phyloP scores from a whole-genome alignment of 1,140 invertebrate species.

The Aphaenogaster floridana region DNA sequence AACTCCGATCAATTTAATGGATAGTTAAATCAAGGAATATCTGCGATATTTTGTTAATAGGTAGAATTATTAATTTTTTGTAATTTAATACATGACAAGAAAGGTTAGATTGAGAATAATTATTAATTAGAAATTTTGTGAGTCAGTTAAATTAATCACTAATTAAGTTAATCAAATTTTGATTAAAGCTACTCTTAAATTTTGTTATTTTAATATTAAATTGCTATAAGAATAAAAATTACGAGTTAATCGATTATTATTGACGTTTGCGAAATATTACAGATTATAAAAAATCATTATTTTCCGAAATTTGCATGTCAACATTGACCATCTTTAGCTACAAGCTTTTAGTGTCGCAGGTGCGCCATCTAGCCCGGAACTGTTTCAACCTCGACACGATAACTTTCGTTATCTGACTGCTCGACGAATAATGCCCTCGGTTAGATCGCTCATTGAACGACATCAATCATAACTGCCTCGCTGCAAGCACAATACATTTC shows the following conservation, averaged over 20 bases:
- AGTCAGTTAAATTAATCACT: background rate
- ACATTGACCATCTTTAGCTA: background rate
- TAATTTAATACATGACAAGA: background rate
- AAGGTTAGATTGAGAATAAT: background rate
- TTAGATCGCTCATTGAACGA: slow-evolving; percentile 30
- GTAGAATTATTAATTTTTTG: background rate
- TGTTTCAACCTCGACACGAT: slow-evolving; percentile 27
- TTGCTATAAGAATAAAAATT: background rate
- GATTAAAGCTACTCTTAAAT: background rate
- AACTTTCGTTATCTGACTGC: slow-evolving; percentile 40
- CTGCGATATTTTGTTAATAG: background rate
- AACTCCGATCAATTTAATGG: slow-evolving; percentile 5
- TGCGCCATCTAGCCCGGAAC: slow-evolving; percentile 35
- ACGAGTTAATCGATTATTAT: background rate
- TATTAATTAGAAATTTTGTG: background rate
- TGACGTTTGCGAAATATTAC: background rate
- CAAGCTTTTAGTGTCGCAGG: background rate
- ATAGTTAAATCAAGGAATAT: background rate
- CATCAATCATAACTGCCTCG: background rate
- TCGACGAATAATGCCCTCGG: slow-evolving; percentile 21
- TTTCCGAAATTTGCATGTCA: background rate
- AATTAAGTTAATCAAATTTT: background rate
- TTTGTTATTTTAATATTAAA: background rate
- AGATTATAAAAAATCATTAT: background rate
- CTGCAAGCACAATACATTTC: background rate